Base-by-base conservation (phyloP, 1,140 invertebrate genomes). In the Drosophila ercepeae region DNA sequence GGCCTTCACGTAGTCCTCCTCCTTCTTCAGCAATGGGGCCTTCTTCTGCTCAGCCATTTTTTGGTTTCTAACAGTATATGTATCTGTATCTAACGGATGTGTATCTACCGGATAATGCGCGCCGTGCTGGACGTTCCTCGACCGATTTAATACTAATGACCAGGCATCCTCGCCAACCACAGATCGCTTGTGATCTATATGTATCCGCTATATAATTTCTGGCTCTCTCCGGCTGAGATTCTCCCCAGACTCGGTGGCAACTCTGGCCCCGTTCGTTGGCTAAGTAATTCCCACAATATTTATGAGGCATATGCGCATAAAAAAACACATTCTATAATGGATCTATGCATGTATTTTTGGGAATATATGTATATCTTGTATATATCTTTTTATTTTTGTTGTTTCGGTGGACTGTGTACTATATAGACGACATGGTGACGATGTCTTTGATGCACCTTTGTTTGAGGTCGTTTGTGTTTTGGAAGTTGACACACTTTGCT, bases 21-120 rank as follows among this genome's bases (percentile, higher is more conserved):
- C 90, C 65, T 90, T 90, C 46, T 55, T 91, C 55, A 91, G 55
- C 36, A 91, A 71, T 42, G 90, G 90, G 57, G 90, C 90, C 78
- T 91, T 91, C 72, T 91, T 91, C 63, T 91, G 90, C 57, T 91
- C 90, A 71, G 90, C 90, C 90, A 91, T 91, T 64, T 76, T 68
- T 14, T 14, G 34, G 1, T n/a, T 13, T 34, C 3, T 34, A 13
- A 4, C 6, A 44, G 32, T 64, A 25, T 64, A 13, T 48, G 19
- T 49, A 32, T 73, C 42, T 55, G 8, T 36, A 39, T 58, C 39
- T 58, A 11, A 25, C 54, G 65, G 19, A 44, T 50, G 65, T 63
- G 74, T 89, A 89, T 89, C 67, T 73, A 73, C 63, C 83, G 82
- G 83, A 83, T 82, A 83, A 64, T 70, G 70, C 81, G 84, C 83